Percentiles rank a stretch among this genome's conserved stretches.
phyloP scores from a whole-genome alignment of 2,888 invertebrate genomes.

The Tribolium freemani region DNA sequence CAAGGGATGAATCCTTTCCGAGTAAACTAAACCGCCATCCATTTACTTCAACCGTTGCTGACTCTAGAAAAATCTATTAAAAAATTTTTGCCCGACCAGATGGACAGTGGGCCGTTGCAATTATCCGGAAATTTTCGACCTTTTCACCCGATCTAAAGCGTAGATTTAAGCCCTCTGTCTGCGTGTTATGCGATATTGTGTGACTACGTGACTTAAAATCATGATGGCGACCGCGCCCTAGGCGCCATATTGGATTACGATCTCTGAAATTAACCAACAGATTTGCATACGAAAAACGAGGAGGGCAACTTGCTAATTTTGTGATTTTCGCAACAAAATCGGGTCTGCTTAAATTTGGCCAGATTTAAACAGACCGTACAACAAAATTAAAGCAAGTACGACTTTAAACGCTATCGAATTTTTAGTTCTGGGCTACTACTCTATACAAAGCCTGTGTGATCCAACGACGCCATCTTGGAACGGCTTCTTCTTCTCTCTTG shows the following conservation, averaged over 20 bases:
- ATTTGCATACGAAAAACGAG: constrained; percentile 38
- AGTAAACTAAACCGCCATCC: constrained; percentile 37
- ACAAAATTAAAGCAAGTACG: constrained; percentile 42
- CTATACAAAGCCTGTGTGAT: constrained; percentile 34
- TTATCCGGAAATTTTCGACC: constrained; percentile 5
- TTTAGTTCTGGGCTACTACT: constrained; percentile 5
- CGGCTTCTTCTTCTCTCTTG: neutral
- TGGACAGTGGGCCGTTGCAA: constrained; percentile 9
- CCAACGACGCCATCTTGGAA: constrained; percentile 22
- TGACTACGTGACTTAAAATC: constrained; percentile 35
- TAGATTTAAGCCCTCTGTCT: constrained; percentile 35
- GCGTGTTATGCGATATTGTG: constrained; percentile 26
- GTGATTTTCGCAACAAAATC: neutral
- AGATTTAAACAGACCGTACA: constrained; percentile 32
- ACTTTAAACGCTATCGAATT: constrained; percentile 14
- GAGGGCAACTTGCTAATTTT: constrained; percentile 42
- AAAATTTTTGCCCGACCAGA: constrained; percentile 19
- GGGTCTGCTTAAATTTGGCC: constrained; percentile 38
- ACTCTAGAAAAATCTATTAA: constrained; percentile 44
- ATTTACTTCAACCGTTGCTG: constrained; percentile 32
- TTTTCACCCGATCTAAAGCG: constrained; percentile 8
- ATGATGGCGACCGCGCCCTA: constrained; percentile 45
- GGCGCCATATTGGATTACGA: constrained; percentile 45
- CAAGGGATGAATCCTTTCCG: constrained; percentile 41
- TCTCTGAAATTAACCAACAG: constrained; percentile 46